Conservation (phyloP, 2,797 vertebrate species). For the Phalloptychus januarius region DNA sequence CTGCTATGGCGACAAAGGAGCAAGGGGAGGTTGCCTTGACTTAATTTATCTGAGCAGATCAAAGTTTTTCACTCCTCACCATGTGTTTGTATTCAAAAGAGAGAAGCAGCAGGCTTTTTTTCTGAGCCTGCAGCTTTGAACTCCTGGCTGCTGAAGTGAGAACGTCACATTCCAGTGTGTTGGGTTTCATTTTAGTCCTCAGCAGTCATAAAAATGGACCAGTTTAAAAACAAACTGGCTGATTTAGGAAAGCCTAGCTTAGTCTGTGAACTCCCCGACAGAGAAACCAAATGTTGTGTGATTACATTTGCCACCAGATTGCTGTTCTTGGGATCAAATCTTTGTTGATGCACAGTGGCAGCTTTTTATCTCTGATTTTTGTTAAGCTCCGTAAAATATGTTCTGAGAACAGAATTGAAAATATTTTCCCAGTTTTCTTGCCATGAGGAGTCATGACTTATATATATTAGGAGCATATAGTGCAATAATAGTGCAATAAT, state of each 20-base stretch:
- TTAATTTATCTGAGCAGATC: slow-evolving; percentile 60
- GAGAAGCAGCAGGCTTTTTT: slow-evolving; percentile 12
- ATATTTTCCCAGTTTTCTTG: neutral
- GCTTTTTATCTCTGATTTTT: neutral
- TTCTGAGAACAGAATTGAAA: neutral
- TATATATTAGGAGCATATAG: neutral
- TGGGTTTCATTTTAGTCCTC: slow-evolving; percentile 9
- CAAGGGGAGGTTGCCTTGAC: slow-evolving; percentile 28
- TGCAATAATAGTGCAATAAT: no score
- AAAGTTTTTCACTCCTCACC: slow-evolving; percentile 46
- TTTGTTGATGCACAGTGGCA: neutral
- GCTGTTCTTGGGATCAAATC: neutral
- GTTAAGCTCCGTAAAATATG: neutral
- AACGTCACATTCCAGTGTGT: neutral
- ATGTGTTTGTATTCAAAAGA: slow-evolving; percentile 32
- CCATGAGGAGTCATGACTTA: neutral
- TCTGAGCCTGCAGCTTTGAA: slow-evolving; percentile 20
- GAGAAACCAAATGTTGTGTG: neutral
- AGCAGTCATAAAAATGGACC: neutral
- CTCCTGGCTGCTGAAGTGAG: neutral
- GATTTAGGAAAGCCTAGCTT: neutral
- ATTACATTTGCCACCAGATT: neutral
- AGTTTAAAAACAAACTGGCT: neutral
- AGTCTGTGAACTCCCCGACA: neutral
- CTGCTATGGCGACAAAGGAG: slow-evolving; percentile 62